Evolutionary conservation across 2,797 vertebrate genomes (phyloP), one percentile per base, ranked within the genome.

Genomic region (Peromyscus aztecus): DNA sequence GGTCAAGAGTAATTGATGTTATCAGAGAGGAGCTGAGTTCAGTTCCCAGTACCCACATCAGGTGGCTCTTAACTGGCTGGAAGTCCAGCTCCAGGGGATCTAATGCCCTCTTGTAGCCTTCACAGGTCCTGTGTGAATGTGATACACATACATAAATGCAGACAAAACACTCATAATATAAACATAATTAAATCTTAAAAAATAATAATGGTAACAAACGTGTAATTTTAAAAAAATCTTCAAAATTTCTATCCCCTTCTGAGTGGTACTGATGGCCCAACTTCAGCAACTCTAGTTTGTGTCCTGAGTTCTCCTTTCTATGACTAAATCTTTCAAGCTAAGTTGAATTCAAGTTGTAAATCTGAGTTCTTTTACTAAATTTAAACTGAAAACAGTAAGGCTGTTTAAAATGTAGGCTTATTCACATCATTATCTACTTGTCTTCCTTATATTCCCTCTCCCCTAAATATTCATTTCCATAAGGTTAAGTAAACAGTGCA

Each of bases 351-450:
- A 89, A 77, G 21, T 10, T 89, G 27, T 80, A 76, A 91, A 76
- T 57, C 78, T 55, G 43, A 92, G 43, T 73, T 69, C 23, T 90
- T 34, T 88, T 85, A 93, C 34, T 73, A 94, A 94, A 95, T 85
- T 93, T 94, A 90, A 96, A 95, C 49, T 76, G 24, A 93, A 92
- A 92, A 91, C 9, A 96, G 31, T 78, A 91, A 94, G 85, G 5
- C 8, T 43, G 61, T 59, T 92, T 95, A 92, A 89, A 92, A 94
- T 59, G 5, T 91, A 69, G 97, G 93, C 34, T 90, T 43, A 27
- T 65, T 89, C 78, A 86, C 77, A 90, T 21, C 9, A 40, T 40
- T 55, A 82, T 31, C 75, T 91, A 52, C 24, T 97, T 91, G 49
- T 63, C 34, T 84, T 46, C 90, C 8, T 27, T 43, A 63, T 19